Evolutionary conservation across 1,140 invertebrate genomes (phyloP).

Genomic region (Caenorhabditis elegans): DNA sequence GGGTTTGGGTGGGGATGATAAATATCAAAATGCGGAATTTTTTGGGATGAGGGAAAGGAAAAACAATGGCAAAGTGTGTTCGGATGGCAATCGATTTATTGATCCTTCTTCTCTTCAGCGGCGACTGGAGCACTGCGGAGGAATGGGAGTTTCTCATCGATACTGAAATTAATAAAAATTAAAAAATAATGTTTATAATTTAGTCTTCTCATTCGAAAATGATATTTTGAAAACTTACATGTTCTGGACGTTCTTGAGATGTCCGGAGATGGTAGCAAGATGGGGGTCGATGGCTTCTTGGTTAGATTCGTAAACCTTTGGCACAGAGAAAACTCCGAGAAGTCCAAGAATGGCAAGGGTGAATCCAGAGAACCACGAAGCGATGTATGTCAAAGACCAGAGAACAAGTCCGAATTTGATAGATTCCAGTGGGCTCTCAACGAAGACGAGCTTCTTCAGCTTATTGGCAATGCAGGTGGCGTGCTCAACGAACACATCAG

Average conservation of each 20-base stretch:
- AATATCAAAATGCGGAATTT: constrained; percentile 15
- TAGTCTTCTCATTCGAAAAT: no score
- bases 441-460: constrained; percentile 86
- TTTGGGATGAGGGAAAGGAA: background rate
- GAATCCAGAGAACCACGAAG: constrained; percentile 88
- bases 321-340: constrained; percentile 87
- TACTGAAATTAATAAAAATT: constrained; percentile 21
- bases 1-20: background rate
- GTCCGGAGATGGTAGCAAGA: constrained; percentile 80
- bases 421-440: constrained; percentile 92
- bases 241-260: constrained; percentile 79
- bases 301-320: constrained; percentile 95
- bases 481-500: constrained; percentile 80
- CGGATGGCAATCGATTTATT: constrained; percentile 30
- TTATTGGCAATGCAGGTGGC: constrained; percentile 78
- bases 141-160: constrained; percentile 46
- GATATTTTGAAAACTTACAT: constrained; percentile 53
- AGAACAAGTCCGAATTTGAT: constrained; percentile 67
- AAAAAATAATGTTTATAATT: no score
- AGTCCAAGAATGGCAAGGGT: constrained; percentile 74
- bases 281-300: constrained; percentile 92
- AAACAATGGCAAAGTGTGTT: constrained; percentile 18
- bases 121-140: constrained; percentile 38
- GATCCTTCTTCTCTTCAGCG: constrained; percentile 46
- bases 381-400: constrained; percentile 78